A percentile compares a stretch with the other conserved stretches of the same genome.
These are phyloP conservation scores for Sylvicola cinctus DNA, from an alignment of 2,888 invertebrate genomes.

Conservation along the genomic window DNA sequence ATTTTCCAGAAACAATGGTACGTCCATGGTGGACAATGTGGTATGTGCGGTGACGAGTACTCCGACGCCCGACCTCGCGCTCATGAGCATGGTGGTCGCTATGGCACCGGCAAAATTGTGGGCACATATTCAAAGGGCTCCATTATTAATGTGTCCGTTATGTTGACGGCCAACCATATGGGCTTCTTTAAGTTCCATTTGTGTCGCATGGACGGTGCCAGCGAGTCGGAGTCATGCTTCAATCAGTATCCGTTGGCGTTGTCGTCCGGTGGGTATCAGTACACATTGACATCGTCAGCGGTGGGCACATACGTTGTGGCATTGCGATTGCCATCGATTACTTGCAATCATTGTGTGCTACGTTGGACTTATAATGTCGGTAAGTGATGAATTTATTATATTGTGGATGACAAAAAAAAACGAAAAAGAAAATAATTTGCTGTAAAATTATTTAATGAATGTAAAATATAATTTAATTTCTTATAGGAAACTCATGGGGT, in stretches of 20 bases:
- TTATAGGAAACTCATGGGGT: slow-evolving; percentile 28
- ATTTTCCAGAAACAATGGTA: slow-evolving; percentile 23
- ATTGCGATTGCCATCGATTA: slow-evolving; percentile 24
- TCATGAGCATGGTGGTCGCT: slow-evolving; percentile 32
- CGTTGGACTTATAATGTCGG: slow-evolving; percentile 33
- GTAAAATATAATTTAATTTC: background rate
- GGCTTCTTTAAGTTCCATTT: slow-evolving; percentile 29
- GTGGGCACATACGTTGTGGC: slow-evolving; percentile 15
- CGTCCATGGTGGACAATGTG: slow-evolving; percentile 27
- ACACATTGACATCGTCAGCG: slow-evolving; percentile 9
- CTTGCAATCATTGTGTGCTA: slow-evolving; percentile 31
- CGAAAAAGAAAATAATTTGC: too few relatives aligned
- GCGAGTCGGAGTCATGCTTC: slow-evolving; percentile 33
- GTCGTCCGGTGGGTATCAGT: slow-evolving; percentile 14
- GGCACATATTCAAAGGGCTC: slow-evolving; percentile 18
- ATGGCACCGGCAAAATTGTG: slow-evolving; percentile 28
- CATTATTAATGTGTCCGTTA: slow-evolving; percentile 16
- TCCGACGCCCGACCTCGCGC: slow-evolving; percentile 23
- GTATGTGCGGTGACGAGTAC: slow-evolving; percentile 33
- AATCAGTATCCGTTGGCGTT: slow-evolving; percentile 18
- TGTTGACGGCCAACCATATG: slow-evolving; percentile 26
- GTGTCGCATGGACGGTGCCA: slow-evolving; percentile 25
- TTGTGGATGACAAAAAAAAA: slow-evolving; percentile 1
- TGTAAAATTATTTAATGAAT: too few relatives aligned
- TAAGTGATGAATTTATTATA: slow-evolving; percentile 11